Conservation (phyloP, 1,140 invertebrate genomes). For the Leptinotarsa undecemlineata region DNA sequence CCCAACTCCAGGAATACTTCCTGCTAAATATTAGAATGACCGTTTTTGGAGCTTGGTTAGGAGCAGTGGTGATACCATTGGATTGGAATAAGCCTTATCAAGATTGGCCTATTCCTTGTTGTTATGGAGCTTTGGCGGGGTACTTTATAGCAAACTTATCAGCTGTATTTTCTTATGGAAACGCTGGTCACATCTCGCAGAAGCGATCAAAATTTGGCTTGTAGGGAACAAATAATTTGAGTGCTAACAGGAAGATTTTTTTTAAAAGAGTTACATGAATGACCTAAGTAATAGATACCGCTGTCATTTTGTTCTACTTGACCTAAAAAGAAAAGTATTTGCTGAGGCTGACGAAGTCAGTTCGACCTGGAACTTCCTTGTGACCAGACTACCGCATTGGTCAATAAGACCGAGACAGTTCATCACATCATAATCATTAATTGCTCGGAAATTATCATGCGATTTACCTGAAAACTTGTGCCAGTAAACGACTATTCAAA, state of each 20-base stretch:
- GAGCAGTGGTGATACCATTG: slow-evolving; percentile 84
- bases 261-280: no score
- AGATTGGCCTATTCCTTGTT: slow-evolving; percentile 78
- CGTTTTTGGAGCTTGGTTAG: slow-evolving; percentile 84
- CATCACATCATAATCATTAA: no score
- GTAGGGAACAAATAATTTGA: neutral
- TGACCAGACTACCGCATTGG: no score
- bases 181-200: neutral
- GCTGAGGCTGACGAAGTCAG: no score
- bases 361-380: no score
- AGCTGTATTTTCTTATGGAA: neutral
- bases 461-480: no score
- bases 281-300: no score
- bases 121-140: slow-evolving; percentile 70
- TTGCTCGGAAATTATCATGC: no score
- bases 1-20: slow-evolving; percentile 61
- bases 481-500: no score
- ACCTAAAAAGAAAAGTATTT: no score
- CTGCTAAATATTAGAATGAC: slow-evolving; percentile 63
- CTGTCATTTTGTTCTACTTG: no score
- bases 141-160: slow-evolving; percentile 54
- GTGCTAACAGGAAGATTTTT: neutral
- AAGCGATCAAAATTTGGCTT: neutral
- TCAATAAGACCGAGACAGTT: no score
- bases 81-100: slow-evolving; percentile 94